Evolutionary conservation across 2,797 vertebrate species (phyloP), one percentile per base, ranked within the genome.

Genomic region (Peromyscus melanophrys): DNA sequence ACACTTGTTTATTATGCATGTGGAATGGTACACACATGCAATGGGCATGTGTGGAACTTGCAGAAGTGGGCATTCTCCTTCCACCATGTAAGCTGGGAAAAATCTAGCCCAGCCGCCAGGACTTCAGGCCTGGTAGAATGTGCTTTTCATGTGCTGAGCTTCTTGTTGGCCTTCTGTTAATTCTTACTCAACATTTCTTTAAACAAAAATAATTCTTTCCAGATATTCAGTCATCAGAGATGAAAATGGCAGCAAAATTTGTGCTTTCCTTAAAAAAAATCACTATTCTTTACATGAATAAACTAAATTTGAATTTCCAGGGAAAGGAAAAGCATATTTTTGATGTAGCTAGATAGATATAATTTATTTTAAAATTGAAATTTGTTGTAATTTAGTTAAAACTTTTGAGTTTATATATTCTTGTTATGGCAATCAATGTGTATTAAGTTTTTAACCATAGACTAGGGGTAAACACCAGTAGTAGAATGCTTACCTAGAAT

Each of bases 191-290:
- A 6, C 27, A 95, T 93, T 94, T 84, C 43, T 94, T 80, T 52
- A 77, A 95, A 76, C 12, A 71, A 90, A 91, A 93, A 29, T 89
- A 90, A 81, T 80, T 23, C 21, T 89, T 97, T 84, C 75, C 23
- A 90, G 76, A 88, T 96, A 93, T 71, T 89, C 52, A 76, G 23
- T 93, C 88, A 88, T 73, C 19, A 11, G 37, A 57, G 49, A 73
- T 12, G 37, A 81, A 97, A 94, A 82, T 88, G 63, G 83, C 75
- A 86, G 34, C 65, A 59, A 86, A 37, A 55, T 84, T 84, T 92
- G 49, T 71, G 40, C 76, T 95, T 97, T 93, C 9, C 92, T 46
- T 87, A n/a, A 49, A 49, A 7, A 81, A 77, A 78, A 43, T 89
- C n/a, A 61, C 59, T 77, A 57, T 29, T 59, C 63, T 89, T 76